Base-by-base conservation (phyloP, 2,797 vertebrate species). In the Sebastes alutus region DNA sequence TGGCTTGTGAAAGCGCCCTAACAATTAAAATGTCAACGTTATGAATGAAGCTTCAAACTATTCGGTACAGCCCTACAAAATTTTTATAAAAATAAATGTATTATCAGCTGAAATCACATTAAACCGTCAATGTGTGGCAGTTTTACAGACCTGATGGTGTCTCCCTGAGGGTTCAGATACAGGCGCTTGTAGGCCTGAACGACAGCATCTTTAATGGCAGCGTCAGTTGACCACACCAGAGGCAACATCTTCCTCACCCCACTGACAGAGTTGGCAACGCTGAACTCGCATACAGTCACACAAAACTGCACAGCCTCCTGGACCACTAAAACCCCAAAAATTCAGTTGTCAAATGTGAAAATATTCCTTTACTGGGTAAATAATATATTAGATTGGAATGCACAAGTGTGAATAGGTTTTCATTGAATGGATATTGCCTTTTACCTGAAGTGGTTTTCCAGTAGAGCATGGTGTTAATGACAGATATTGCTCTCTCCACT, bases 251-350 rank as follows among this genome's bases (percentile, higher is more conserved):
- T 97, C 78, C 97, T 96, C 49, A 99, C 96, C 5, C 98, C 98
- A 3, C 92, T 93, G 46, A 99, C 80, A 0, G 98, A 97, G 89
- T 98, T 95, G 30, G 98, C 96, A 7, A 99, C 95, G 4, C 96
- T 95, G 88, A 99, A 99, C 89, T 99, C 95, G 0, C 96, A 97
- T 1, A 97, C 98, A 0, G 96, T 97, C 89, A 99, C 98, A 74
- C 98, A 99, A 93, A 99, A 99, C 90, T 99, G 97, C 80, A 99
- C 97, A 2, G 97, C 97, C 93, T 99, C 98, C 92, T 98, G 98
- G n/a, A 99, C 98, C 90, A 99, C 99, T 99, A 89, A 55, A 84
- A 35, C 33, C 75, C 71, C 12, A n/a, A 80, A 35, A 29, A 68
- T 14, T 30, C 11, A 12, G 7, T 7, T 46, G 16, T 42, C 32